Evolutionary conservation across 2,113 vertebrate species (phyloP).

Genomic region (Oriolus oriolus): DNA sequence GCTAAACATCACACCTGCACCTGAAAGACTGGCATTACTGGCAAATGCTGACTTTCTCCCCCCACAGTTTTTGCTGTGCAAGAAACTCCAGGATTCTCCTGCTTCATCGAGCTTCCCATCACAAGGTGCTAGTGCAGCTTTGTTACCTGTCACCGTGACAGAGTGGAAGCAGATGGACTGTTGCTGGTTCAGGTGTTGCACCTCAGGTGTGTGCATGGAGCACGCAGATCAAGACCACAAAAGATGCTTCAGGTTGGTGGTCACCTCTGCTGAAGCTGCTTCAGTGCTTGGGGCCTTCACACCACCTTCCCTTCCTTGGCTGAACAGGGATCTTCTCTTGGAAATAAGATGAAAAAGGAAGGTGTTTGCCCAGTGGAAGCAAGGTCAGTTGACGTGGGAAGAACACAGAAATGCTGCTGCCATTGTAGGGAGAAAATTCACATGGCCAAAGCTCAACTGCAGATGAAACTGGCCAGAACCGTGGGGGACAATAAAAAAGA

Average conservation of each 20-base stretch:
- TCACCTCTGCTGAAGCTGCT: not conserved
- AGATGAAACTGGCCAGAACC: not conserved
- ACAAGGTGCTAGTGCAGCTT: slow-evolving; percentile 6
- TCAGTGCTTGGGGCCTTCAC: not conserved
- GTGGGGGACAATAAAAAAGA: not conserved
- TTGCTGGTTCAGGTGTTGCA: slow-evolving; percentile 13
- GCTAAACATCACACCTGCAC: not conserved
- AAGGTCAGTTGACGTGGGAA: not conserved
- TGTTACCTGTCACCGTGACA: not conserved
- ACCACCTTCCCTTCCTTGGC: not conserved
- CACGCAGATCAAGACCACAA: not conserved
- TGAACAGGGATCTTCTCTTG: not conserved
- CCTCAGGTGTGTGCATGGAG: not conserved
- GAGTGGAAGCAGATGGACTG: not conserved
- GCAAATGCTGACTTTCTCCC: not conserved
- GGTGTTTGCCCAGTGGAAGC: not conserved
- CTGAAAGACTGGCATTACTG: not conserved
- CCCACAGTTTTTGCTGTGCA: not conserved
- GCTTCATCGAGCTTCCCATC: not conserved
- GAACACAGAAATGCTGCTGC: not conserved
- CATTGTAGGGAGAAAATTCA: not conserved
- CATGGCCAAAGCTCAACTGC: not conserved
- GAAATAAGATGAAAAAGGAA: not conserved
- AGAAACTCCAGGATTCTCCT: not conserved
- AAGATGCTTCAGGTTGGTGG: not conserved